Evolutionary conservation across 2,797 vertebrate species (phyloP).

Genomic region (Mormyrus hasselquistii): DNA sequence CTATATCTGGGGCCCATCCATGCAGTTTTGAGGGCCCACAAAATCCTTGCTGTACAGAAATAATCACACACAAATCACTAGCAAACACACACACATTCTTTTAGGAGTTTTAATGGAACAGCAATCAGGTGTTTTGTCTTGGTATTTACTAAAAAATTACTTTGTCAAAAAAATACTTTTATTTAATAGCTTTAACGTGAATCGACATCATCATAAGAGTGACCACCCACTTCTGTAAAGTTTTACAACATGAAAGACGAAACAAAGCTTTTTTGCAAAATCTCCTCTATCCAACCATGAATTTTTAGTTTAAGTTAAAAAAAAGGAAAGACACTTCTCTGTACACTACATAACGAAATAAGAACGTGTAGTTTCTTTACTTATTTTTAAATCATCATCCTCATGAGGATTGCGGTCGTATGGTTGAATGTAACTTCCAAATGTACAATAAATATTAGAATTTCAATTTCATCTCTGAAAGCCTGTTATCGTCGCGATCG

Average conservation of each 20-base stretch:
- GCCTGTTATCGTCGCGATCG: neutral
- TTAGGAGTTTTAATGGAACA: neutral
- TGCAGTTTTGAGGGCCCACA: neutral
- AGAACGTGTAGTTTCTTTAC: neutral
- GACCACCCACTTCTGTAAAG: neutral
- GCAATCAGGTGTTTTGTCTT: neutral
- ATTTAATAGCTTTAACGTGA: neutral
- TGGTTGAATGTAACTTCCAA: neutral
- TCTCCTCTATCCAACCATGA: neutral
- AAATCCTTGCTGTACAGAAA: neutral
- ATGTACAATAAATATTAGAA: neutral
- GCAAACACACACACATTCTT: neutral
- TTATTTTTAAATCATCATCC: neutral
- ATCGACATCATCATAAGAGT: neutral
- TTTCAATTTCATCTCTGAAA: slow-evolving; percentile 1
- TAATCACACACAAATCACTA: neutral
- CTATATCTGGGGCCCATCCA: neutral
- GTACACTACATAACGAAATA: neutral
- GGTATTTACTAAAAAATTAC: neutral
- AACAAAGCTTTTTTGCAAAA: neutral
- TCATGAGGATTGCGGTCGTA: neutral
- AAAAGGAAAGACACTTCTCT: neutral
- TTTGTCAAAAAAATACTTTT: neutral
- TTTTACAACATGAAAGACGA: neutral
- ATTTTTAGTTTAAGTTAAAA: neutral